Evolutionary conservation across 2,888 invertebrate genomes (phyloP).

Genomic region (Drosophila lutescens): DNA sequence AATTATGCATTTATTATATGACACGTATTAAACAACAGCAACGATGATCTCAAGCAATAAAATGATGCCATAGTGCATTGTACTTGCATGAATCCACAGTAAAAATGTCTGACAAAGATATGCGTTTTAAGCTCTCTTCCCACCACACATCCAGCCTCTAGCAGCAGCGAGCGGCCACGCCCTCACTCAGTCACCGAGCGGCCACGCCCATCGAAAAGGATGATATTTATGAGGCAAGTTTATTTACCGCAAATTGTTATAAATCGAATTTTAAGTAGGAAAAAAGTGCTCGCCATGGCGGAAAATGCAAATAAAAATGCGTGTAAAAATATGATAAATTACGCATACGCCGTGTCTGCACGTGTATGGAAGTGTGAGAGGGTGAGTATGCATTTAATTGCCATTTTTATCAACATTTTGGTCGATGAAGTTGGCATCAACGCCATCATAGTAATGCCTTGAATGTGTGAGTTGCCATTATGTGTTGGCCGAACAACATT

Average conservation of each 20-base stretch:
- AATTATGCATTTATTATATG: constrained; percentile 71
- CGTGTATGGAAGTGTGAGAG: background rate
- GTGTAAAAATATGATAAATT: constrained; percentile 75
- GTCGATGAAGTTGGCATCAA: constrained; percentile 18
- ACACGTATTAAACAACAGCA: constrained; percentile 30
- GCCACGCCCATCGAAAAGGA: constrained; percentile 47
- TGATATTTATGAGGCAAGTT: constrained; percentile 71
- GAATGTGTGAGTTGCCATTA: constrained; percentile 27
- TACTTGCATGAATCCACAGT: constrained; percentile 3
- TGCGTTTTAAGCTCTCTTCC: background rate
- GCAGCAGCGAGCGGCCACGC: background rate
- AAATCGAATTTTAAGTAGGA: constrained; percentile 76
- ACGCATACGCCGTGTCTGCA: constrained; percentile 61
- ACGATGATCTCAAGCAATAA: constrained; percentile 7
- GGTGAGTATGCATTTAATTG: constrained; percentile 64
- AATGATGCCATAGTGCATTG: constrained; percentile 5
- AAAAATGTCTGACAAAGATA: constrained; percentile 12
- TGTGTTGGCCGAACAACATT: background rate
- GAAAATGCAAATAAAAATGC: constrained; percentile 66
- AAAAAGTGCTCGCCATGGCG: constrained; percentile 26
- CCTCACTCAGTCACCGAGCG: background rate
- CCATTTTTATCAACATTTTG: constrained; percentile 62
- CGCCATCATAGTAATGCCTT: constrained; percentile 45
- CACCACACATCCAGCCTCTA: background rate
- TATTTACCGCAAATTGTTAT: constrained; percentile 79